Evolutionary conservation across 92 coral and sea anemone species (phyloP).

Genomic region (Porites lobata): DNA sequence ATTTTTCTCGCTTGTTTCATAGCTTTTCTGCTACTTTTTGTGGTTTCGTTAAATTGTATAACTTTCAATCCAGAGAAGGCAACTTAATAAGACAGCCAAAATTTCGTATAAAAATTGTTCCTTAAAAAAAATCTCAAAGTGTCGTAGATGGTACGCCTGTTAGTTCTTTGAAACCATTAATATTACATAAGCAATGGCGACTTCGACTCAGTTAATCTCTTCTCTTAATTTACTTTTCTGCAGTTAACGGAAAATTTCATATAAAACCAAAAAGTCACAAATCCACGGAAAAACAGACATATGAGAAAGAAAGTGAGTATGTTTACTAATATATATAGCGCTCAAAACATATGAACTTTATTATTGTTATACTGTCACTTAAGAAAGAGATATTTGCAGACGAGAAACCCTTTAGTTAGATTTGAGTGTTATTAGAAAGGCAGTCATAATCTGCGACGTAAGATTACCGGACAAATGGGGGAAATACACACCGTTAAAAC

Average conservation of each 20-base stretch:
- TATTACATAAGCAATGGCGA: slow-evolving; percentile 48
- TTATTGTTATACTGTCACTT: slow-evolving; percentile 17
- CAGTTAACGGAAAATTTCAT: slow-evolving; percentile 51
- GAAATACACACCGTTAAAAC: not conserved
- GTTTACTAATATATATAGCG: not conserved
- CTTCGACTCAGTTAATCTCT: not conserved
- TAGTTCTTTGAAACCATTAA: slow-evolving; percentile 11
- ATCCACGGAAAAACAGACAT: slow-evolving; percentile 31
- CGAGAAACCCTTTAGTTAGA: not conserved
- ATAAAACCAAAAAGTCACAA: slow-evolving; percentile 37
- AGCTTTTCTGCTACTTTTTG: not conserved
- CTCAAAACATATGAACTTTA: not conserved
- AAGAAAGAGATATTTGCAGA: not conserved
- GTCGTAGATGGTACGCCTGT: not conserved
- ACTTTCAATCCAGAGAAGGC: not conserved
- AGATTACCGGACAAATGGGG: not conserved
- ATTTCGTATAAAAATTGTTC: not conserved
- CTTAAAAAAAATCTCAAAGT: not conserved
- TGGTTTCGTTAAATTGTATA: not conserved
- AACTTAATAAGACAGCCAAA: not conserved
- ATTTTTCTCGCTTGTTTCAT: slow-evolving; percentile 1
- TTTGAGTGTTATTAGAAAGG: not conserved
- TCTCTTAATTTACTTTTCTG: not conserved
- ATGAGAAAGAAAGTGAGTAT: slow-evolving; percentile 50
- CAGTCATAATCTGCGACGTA: not conserved